Evolutionary conservation across 35 echinoderm and acorn worm species (phyloP), one percentile per base, ranked within the genome.

Genomic region (Stichopus chloronotus): DNA sequence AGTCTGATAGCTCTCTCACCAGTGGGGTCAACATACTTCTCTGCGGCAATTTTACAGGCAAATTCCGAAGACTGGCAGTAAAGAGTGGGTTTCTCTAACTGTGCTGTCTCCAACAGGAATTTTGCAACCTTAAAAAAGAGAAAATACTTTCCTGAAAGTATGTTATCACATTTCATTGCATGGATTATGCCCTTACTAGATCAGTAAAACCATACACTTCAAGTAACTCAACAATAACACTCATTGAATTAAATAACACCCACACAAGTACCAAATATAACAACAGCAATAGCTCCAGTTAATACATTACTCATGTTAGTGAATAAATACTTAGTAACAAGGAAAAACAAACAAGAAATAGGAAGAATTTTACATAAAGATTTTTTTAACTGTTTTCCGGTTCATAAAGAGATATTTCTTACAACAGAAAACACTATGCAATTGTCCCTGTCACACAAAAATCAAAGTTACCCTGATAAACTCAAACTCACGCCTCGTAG

Each of bases 41-140:
- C 24, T 88, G 20, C 86, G 1, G 86, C 86, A 3, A 88, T 16
- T 69, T 69, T 88, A 17, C 58, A 13, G 25, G 86, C 86, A 88
- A 88, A 88, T 24, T 88, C 86, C 23, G 86, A 88, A 25, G 86
- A 88, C 58, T 88, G 86, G 58, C 63, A 88, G 7, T 88, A 88
- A 55, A 88, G 86, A 24, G 63, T 58, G 25, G 86, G 86, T 63
- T 88, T 88, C 86, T 63, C 19, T 23, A n/a, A 23, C 58, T 88
- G 16, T 69, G 86, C 20, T 30, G 58, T 61, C 6, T 57, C 21
- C 58, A 63, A 20, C 11, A 88, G 57, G 58, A 88, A 88, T 24
- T 88, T 10, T 30, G 57, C 57, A 19, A 63, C 86, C 86, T 88
- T 53, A 5, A 53, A 83, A 83, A 55, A 57, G 43, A 82, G 17